Conservation (phyloP, 1,140 invertebrate species). For the Sitodiplosis mosellana region DNA sequence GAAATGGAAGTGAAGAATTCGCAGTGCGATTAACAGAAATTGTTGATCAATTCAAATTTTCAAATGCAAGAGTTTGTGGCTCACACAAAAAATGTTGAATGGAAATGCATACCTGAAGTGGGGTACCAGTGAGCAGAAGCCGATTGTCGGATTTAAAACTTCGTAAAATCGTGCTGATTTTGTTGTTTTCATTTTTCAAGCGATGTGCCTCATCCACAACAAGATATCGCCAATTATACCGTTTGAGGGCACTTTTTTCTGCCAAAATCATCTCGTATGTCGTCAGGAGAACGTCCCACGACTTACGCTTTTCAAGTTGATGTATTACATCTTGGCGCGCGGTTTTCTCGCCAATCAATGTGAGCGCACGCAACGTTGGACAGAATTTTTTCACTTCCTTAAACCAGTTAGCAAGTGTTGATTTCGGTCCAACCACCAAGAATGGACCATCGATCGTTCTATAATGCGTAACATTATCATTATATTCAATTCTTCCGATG, state of each 20-base stretch:
- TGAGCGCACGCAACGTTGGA: slow-evolving; percentile 69
- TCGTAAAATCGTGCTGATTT: slow-evolving; percentile 48
- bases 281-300: slow-evolving; percentile 94
- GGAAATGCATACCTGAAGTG: slow-evolving; percentile 41
- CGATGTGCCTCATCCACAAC: slow-evolving; percentile 95
- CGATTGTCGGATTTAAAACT: slow-evolving; percentile 72
- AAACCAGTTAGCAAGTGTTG: slow-evolving; percentile 92
- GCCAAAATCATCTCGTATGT: slow-evolving; percentile 96
- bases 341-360: slow-evolving; percentile 85
- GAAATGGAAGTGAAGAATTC: too few species aligned
- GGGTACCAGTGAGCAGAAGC: slow-evolving; percentile 69
- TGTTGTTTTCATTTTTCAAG: slow-evolving; percentile 91
- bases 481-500: too few species aligned
- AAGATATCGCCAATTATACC: slow-evolving; percentile 79
- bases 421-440: slow-evolving; percentile 95
- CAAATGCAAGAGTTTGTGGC: too few species aligned
- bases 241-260: slow-evolving; percentile 52
- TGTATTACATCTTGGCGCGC: slow-evolving; percentile 35
- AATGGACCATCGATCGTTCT: slow-evolving; percentile 80
- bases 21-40: too few species aligned
- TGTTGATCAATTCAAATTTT: too few species aligned
- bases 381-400: slow-evolving; percentile 96
- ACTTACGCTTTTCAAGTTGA: slow-evolving; percentile 77
- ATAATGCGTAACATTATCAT: neutral
- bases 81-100: too few species aligned